phyloP scores from a whole-genome alignment of 2,888 invertebrate species.

The Leucania comma region DNA sequence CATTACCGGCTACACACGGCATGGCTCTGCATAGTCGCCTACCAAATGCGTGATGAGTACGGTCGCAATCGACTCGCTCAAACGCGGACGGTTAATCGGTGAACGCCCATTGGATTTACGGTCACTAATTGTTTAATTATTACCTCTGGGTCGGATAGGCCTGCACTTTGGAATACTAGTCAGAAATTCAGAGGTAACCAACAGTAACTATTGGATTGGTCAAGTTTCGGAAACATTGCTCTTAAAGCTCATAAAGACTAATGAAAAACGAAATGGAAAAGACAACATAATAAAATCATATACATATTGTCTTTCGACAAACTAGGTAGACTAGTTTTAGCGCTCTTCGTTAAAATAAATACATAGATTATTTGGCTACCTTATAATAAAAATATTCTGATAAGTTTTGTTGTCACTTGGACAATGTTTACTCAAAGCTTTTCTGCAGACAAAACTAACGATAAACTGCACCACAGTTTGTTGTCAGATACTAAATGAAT shows the following conservation, averaged over 20 bases:
- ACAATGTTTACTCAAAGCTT: background rate
- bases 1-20: conserved; percentile 40
- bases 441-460: background rate
- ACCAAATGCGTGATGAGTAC: conserved; percentile 54
- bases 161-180: conserved; percentile 21
- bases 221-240: background rate
- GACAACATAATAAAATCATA: background rate
- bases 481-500: no score
- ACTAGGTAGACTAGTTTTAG: background rate
- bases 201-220: background rate
- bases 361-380: background rate
- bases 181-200: conserved; percentile 1
- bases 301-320: background rate
- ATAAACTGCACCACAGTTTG: no score
- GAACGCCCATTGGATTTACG: conserved; percentile 66
- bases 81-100: conserved; percentile 27
- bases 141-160: conserved; percentile 52
- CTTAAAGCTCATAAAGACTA: background rate
- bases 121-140: conserved; percentile 68
- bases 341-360: no score
- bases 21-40: conserved; percentile 8
- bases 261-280: background rate
- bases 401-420: background rate
- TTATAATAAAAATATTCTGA: background rate
- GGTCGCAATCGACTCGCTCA: conserved; percentile 33